phyloP scores from a whole-genome alignment of 2,888 invertebrate genomes.

The Andrena haemorrhoa region DNA sequence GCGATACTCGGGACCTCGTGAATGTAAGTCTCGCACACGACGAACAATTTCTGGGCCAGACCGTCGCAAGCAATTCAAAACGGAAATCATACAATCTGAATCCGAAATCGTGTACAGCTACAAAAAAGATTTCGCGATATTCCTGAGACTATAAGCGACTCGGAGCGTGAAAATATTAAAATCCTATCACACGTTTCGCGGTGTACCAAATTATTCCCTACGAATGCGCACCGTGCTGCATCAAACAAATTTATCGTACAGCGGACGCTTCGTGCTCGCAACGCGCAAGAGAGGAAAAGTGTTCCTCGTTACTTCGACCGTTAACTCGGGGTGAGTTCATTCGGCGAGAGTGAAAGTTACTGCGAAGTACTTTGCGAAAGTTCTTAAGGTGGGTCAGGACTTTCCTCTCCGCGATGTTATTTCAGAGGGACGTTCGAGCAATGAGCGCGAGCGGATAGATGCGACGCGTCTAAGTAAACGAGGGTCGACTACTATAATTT shows the following conservation, averaged over 20 bases:
- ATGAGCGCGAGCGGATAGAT: slow-evolving; percentile 54
- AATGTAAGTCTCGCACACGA: slow-evolving; percentile 35
- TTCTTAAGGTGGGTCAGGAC: slow-evolving; percentile 75
- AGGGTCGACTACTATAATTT: slow-evolving; percentile 60
- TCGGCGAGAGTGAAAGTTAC: slow-evolving; percentile 75
- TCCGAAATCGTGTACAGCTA: not conserved
- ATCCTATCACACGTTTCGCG: not conserved
- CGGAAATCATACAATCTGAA: not conserved
- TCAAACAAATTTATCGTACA: slow-evolving; percentile 23
- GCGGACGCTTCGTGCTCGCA: slow-evolving; percentile 9
- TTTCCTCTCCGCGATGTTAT: slow-evolving; percentile 71
- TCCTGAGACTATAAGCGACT: not conserved
- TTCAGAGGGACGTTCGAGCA: slow-evolving; percentile 67
- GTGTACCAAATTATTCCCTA: not conserved
- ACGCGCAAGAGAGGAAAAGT: slow-evolving; percentile 65
- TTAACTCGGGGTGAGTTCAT: slow-evolving; percentile 73
- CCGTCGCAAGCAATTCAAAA: not conserved
- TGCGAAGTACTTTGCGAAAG: slow-evolving; percentile 73
- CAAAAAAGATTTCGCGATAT: not conserved
- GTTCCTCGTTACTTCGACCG: slow-evolving; percentile 74
- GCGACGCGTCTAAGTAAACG: slow-evolving; percentile 45
- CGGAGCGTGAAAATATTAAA: not conserved
- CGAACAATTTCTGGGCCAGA: slow-evolving; percentile 22
- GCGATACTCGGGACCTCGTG: slow-evolving; percentile 63
- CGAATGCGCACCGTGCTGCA: not conserved